A percentile compares a stretch with the other conserved stretches of the same genome.
These are phyloP conservation scores for Ispidina picta DNA, from an alignment of 2,797 vertebrate species.

Conservation along the genomic window DNA sequence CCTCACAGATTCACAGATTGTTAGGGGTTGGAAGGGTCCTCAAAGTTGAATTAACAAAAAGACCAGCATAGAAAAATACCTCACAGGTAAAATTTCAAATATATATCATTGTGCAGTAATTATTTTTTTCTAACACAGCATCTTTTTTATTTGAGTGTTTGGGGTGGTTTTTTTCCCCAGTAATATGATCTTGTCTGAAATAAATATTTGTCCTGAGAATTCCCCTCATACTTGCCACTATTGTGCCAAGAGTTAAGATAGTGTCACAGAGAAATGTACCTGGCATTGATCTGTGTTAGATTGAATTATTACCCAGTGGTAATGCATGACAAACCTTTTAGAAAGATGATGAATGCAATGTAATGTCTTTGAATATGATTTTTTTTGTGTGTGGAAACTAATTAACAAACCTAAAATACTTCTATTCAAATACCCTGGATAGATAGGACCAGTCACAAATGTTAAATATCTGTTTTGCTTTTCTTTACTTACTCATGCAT, in stretches of 20 bases:
- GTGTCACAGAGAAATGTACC: slow-evolving; percentile 15
- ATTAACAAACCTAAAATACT: slow-evolving; percentile 71
- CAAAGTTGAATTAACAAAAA: not conserved
- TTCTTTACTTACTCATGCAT: slow-evolving; percentile 79
- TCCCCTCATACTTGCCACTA: not conserved
- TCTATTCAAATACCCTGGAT: slow-evolving; percentile 70
- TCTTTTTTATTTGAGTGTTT: not conserved
- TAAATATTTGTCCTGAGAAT: not conserved
- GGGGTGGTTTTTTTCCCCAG: not conserved
- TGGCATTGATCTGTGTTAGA: slow-evolving; percentile 19
- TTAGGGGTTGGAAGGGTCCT: not conserved
- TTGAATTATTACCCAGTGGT: not conserved
- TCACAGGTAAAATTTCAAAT: not conserved
- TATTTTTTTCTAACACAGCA: not conserved
- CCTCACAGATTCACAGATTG: too few species aligned
- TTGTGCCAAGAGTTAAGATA: slow-evolving; percentile 24
- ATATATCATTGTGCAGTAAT: not conserved
- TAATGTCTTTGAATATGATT: slow-evolving; percentile 58
- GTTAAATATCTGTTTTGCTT: slow-evolving; percentile 79
- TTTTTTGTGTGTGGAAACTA: slow-evolving; percentile 59
- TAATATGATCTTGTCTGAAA: not conserved
- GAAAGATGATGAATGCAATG: slow-evolving; percentile 72
- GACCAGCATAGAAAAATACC: not conserved
- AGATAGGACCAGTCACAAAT: slow-evolving; percentile 75
- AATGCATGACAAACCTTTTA: slow-evolving; percentile 63